Conservation (phyloP, 2,113 vertebrate genomes). For the Phrynosoma blainvillii region DNA sequence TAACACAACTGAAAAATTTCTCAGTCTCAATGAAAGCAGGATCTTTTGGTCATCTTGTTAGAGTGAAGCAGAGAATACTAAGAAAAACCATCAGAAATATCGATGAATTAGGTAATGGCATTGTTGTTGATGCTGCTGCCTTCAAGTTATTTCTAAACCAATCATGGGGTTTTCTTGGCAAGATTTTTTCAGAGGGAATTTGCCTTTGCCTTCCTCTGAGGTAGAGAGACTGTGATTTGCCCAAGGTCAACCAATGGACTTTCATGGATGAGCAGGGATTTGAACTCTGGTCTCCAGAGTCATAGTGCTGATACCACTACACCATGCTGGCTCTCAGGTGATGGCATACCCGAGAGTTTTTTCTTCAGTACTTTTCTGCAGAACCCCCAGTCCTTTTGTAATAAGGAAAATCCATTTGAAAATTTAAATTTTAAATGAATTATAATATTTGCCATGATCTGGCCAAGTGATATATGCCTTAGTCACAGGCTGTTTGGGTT, state of each 20-base stretch:
- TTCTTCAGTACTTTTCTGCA: neutral
- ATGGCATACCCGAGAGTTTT: neutral
- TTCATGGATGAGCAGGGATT: too few relatives aligned
- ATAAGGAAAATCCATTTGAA: neutral
- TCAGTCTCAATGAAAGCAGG: neutral
- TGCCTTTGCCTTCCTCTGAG: too few relatives aligned
- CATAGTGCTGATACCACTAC: too few relatives aligned
- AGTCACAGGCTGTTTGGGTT: too few relatives aligned
- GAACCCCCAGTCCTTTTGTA: neutral
- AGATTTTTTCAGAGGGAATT: too few relatives aligned
- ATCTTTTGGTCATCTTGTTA: neutral
- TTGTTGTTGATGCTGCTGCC: neutral
- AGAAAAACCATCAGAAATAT: neutral
- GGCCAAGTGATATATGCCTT: too few relatives aligned
- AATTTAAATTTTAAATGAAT: neutral
- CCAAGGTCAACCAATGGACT: too few relatives aligned
- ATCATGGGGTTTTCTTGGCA: too few relatives aligned
- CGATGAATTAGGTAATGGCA: neutral
- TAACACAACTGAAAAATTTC: neutral
- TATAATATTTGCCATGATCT: neutral
- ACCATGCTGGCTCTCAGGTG: too few relatives aligned
- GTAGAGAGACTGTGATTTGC: too few relatives aligned
- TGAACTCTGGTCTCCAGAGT: too few relatives aligned
- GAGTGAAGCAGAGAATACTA: neutral
- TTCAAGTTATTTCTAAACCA: neutral